phyloP scores from a whole-genome alignment of 2,888 invertebrate genomes.

The Nymphalis polychloros region DNA sequence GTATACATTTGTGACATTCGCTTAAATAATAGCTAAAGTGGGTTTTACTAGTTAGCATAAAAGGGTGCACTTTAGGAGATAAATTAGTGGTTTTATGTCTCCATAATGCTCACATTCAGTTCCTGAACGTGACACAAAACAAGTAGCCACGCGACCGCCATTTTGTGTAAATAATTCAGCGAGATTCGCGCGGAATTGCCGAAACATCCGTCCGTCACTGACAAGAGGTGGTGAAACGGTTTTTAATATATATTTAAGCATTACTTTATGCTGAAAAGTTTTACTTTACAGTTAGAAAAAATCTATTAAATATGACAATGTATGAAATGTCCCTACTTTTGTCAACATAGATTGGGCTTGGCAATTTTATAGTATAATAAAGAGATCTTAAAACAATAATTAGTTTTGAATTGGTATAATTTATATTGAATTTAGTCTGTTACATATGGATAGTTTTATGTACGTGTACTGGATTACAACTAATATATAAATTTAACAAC shows the following conservation, averaged over 20 bases:
- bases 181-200: constrained; percentile 72
- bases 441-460: not conserved
- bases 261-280: not conserved
- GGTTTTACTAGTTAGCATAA: constrained; percentile 29
- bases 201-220: constrained; percentile 48
- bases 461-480: not conserved
- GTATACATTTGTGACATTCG: constrained; percentile 15
- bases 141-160: constrained; percentile 52
- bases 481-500: constrained; percentile 7
- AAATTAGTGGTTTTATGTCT: constrained; percentile 67
- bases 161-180: constrained; percentile 72
- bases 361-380: not conserved
- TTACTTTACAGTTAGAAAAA: too few species aligned
- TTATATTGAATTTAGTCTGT: not conserved
- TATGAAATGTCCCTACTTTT: too few species aligned
- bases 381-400: not conserved
- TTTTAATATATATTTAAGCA: constrained; percentile 4
- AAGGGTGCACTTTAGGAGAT: constrained; percentile 46
- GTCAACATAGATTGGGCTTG: too few species aligned
- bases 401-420: not conserved
- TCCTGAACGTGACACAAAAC: constrained; percentile 55
- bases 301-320: too few species aligned
- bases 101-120: constrained; percentile 54
- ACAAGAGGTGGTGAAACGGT: constrained; percentile 32
- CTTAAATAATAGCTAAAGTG: constrained; percentile 22